phyloP scores from a whole-genome alignment of 2,113 vertebrate species.

The Empidonax alnorum region DNA sequence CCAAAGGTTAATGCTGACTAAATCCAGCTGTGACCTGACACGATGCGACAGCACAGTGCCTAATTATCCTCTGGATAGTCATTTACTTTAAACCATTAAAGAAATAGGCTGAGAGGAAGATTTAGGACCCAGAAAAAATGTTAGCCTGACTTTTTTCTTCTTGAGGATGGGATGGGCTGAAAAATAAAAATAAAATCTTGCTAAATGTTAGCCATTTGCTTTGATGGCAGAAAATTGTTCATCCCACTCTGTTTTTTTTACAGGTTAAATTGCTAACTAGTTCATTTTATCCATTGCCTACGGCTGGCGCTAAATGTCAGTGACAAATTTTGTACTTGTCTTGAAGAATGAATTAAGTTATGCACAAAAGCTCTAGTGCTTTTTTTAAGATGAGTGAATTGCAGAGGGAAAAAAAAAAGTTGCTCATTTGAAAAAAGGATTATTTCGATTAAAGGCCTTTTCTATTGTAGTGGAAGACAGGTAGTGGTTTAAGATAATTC shows the following conservation, averaged over 20 bases:
- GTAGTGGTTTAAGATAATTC: slow-evolving; percentile 86
- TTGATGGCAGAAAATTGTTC: slow-evolving; percentile 88
- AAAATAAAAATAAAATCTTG: slow-evolving; percentile 86
- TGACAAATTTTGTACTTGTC: slow-evolving; percentile 89
- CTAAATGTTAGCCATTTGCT: slow-evolving; percentile 86
- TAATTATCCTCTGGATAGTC: slow-evolving; percentile 92
- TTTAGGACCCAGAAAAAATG: slow-evolving; percentile 87
- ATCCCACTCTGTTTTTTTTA: slow-evolving; percentile 78
- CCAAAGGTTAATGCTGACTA: slow-evolving; percentile 93
- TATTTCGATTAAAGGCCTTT: slow-evolving; percentile 86
- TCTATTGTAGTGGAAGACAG: slow-evolving; percentile 83
- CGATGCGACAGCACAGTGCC: slow-evolving; percentile 85
- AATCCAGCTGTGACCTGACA: slow-evolving; percentile 93
- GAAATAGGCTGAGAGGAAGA: slow-evolving; percentile 84
- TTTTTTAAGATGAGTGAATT: slow-evolving; percentile 85
- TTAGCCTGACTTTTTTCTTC: slow-evolving; percentile 85
- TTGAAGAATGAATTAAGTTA: slow-evolving; percentile 88
- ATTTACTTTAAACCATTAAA: slow-evolving; percentile 91
- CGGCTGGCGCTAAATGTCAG: slow-evolving; percentile 94
- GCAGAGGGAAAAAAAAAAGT: slow-evolving; percentile 78
- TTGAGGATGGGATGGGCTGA: slow-evolving; percentile 77
- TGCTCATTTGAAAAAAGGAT: slow-evolving; percentile 82
- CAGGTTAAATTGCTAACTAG: slow-evolving; percentile 93
- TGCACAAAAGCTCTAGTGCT: slow-evolving; percentile 86
- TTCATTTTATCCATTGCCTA: slow-evolving; percentile 92